A percentile compares a stretch with the other conserved stretches of the same genome.
phyloP scores from a whole-genome alignment of 1,140 invertebrate genomes.

The Andrena cerasifolii region DNA sequence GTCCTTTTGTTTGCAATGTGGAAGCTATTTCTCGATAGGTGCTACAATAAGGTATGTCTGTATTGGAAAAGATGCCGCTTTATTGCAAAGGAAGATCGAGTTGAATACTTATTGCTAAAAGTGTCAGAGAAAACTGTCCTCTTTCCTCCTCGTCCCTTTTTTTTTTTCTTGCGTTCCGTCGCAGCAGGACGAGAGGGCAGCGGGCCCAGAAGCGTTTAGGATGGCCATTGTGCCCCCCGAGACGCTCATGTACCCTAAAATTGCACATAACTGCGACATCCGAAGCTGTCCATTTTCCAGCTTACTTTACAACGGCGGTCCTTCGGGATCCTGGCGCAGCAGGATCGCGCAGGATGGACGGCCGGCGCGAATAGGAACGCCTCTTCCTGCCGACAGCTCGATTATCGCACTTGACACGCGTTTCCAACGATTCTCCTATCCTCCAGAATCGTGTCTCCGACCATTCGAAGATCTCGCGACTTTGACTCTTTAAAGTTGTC shows the following conservation, averaged over 20 bases:
- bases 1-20: too few species aligned
- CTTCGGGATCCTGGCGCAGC: slow-evolving; percentile 36
- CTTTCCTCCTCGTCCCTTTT: slow-evolving; percentile 10
- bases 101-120: too few species aligned
- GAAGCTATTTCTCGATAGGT: too few species aligned
- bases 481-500: too few species aligned
- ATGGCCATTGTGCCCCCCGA: slow-evolving; percentile 54
- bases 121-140: too few species aligned
- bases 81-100: too few species aligned
- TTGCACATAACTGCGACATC: slow-evolving; percentile 68
- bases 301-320: slow-evolving; percentile 61
- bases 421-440: background rate
- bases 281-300: slow-evolving; percentile 66
- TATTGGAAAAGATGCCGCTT: too few species aligned
- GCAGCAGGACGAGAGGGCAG: slow-evolving; percentile 20
- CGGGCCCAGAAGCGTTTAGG: background rate
- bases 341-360: slow-evolving; percentile 39
- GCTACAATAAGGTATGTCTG: too few species aligned
- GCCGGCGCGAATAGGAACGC: background rate
- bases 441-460: background rate
- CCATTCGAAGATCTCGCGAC: too few species aligned
- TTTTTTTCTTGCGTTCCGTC: background rate
- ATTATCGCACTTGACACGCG: slow-evolving; percentile 37
- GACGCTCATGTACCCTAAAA: slow-evolving; percentile 76
- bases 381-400: slow-evolving; percentile 19